Conservation (phyloP, 1,140 invertebrate genomes). For the Philotrypesis tridentata region DNA sequence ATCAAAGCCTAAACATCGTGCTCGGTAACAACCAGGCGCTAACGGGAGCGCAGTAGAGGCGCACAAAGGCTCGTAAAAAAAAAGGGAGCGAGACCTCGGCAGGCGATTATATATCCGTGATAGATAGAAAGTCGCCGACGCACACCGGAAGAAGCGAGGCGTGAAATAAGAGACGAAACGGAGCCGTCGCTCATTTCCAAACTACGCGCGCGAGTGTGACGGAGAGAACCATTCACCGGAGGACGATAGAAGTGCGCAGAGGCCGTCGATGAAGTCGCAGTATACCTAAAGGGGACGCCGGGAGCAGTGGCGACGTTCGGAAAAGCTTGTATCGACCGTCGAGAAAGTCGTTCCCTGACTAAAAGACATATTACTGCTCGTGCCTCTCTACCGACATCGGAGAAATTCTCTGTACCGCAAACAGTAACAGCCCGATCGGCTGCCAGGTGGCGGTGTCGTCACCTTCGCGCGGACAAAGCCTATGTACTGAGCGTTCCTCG, state of each 20-base stretch:
- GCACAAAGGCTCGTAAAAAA: not conserved
- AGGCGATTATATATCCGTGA: not conserved
- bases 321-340: not conserved
- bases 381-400: not conserved
- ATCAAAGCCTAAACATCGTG: not conserved
- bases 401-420: not conserved
- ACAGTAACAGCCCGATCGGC: no score
- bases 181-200: not conserved
- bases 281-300: no score
- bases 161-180: conserved; percentile 17
- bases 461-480: not conserved
- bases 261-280: not conserved
- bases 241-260: no score
- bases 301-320: not conserved
- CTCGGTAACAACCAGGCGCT: no score
- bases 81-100: not conserved
- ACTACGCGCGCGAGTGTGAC: not conserved
- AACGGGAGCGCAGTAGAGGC: not conserved
- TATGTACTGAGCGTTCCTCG: no score
- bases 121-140: not conserved
- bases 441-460: not conserved
- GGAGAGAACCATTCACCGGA: no score
- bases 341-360: not conserved
- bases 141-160: not conserved
- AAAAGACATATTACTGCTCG: no score